Base-by-base conservation (phyloP, 2,888 invertebrate genomes). In the Drosophila ustulata region DNA sequence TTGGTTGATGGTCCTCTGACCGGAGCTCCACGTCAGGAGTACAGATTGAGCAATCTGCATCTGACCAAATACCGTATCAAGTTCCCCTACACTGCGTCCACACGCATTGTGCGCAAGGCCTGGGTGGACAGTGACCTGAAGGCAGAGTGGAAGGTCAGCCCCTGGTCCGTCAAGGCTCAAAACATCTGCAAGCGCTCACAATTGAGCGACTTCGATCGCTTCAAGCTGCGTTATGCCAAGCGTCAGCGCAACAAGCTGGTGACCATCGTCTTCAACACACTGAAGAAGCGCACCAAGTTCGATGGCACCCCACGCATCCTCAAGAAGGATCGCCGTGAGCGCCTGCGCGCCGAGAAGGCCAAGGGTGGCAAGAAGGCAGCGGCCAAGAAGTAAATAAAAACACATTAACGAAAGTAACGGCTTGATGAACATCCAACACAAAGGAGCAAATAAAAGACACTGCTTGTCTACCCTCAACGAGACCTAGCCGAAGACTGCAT, bases 191-290 rank as follows among this genome's bases (percentile, higher is more conserved):
- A 96, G 96, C 96, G 98, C 80, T 94, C 95, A 41, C 94, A 95
- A 85, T 94, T 99, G 93, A 96, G 96, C 59, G 99, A 99, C 92
- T 99, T 97, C 90, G 99, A 99, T 91, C 95, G 99, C 71, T 99
- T 98, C 94, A 99, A 99, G 94, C 93, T 99, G 85, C 96, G 97
- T 88, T 95, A 96, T 89, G 98, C 98, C 37, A 97, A 97, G 90
- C 96, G 97, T 80, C 95, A 96, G 89, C 94, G 97, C 85, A 97
- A 97, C 91, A 96, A 96, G 91, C 94, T 97, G 69, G 94, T 97
- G 82, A 96, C 96, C 32, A 94, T 94, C 9, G 95, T 95, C 45
- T 97, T 95, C 93, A 95, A 95, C 91, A 94, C 95, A 76, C 91
- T 97, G 87, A 96, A 95, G 92, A 94, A 94, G 81, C 94, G 95